Evolutionary conservation across 2,888 invertebrate genomes (phyloP).

Genomic region (Oasisia sp.): DNA sequence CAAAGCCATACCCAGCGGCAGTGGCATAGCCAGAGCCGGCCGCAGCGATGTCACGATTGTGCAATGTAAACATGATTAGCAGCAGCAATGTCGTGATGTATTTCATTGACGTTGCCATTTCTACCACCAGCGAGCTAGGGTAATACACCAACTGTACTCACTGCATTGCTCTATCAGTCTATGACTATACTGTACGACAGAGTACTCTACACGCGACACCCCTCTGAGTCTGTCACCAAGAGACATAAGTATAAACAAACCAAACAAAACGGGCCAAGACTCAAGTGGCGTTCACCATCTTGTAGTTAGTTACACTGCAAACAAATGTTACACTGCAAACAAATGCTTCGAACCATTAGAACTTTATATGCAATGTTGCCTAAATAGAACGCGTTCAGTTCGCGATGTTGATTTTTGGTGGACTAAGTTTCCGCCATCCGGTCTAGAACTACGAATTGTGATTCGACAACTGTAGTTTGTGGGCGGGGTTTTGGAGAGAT

Average conservation of each 20-base stretch:
- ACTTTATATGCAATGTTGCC: neutral
- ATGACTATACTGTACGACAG: no score
- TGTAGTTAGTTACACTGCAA: neutral
- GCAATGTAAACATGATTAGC: neutral
- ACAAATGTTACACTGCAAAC: neutral
- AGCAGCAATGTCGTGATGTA: neutral
- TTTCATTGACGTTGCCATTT: neutral
- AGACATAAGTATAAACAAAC: neutral
- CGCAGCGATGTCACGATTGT: neutral
- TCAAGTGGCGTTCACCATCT: neutral
- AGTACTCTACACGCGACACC: neutral
- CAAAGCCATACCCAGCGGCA: neutral
- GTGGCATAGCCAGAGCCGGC: neutral
- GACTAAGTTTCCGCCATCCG: neutral
- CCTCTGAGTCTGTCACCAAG: no score
- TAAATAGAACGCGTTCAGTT: neutral
- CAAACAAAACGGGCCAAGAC: neutral
- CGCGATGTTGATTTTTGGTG: neutral
- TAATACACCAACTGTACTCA: neutral
- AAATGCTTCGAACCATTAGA: neutral
- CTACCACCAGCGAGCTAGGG: neutral
- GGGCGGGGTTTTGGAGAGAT: neutral
- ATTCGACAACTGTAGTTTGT: neutral
- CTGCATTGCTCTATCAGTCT: neutral
- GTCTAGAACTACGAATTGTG: neutral